These are phyloP conservation scores for Adineta ricciae DNA, from an alignment of 2,888 invertebrate genomes.

Conservation along the genomic window DNA sequence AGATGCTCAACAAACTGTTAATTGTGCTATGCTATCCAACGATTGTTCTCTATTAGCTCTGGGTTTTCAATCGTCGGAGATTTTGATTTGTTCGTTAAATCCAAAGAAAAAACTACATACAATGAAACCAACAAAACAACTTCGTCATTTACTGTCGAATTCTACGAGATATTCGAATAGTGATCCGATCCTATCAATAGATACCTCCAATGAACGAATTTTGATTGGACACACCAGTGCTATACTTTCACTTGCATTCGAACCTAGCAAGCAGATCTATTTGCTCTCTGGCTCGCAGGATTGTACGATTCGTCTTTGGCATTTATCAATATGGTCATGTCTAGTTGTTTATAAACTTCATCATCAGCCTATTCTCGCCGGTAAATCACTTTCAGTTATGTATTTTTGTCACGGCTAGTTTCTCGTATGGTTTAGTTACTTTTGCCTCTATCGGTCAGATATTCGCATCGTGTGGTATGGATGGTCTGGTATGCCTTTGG, in stretches of 20 bases:
- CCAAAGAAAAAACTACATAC: conserved; percentile 69
- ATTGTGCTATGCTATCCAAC: conserved; percentile 20
- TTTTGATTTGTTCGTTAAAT: conserved; percentile 77
- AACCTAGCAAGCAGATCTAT: conserved; percentile 72
- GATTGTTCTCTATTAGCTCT: conserved; percentile 84
- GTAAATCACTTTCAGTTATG: conserved; percentile 55
- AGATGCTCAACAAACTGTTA: conserved; percentile 67
- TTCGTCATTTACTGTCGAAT: conserved; percentile 52
- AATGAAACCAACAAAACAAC: conserved; percentile 75
- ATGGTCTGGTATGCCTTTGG: conserved; percentile 87
- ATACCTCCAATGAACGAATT: conserved; percentile 59
- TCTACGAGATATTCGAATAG: conserved; percentile 60
- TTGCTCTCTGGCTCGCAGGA: conserved; percentile 85
- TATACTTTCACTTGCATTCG: conserved; percentile 67
- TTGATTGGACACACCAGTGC: conserved; percentile 79
- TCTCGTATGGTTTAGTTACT: background rate
- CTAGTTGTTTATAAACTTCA: conserved; percentile 88
- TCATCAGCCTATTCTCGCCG: conserved; percentile 88
- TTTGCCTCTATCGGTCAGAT: conserved; percentile 83
- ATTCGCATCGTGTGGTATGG: conserved; percentile 82
- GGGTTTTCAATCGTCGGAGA: conserved; percentile 77
- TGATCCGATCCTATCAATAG: conserved; percentile 65
- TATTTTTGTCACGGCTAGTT: too few species aligned
- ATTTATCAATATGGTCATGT: conserved; percentile 87
- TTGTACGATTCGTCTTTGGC: conserved; percentile 83